Evolutionary conservation across 2,113 vertebrate genomes (phyloP).

Genomic region (Limnothrissa miodon): DNA sequence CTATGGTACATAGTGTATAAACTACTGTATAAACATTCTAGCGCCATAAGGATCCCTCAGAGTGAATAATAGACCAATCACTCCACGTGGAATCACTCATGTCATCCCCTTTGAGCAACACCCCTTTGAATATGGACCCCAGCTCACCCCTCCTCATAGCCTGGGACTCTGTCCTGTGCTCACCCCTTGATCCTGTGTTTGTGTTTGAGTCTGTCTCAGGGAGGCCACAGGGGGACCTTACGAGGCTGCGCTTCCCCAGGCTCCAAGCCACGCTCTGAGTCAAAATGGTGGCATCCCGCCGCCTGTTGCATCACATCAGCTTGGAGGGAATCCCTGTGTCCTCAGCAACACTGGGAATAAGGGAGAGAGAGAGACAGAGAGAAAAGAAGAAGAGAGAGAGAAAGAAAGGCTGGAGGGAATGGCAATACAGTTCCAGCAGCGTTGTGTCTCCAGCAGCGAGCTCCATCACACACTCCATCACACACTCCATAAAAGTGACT

Average conservation of each 20-base stretch:
- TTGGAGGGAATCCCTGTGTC: constrained; percentile 28
- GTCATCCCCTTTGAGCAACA: background rate
- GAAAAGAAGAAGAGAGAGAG: background rate
- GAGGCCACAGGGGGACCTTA: background rate
- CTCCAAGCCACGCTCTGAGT: constrained; percentile 41
- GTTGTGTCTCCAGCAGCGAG: background rate
- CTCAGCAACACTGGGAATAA: background rate
- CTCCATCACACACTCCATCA: background rate
- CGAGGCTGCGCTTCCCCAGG: constrained; percentile 17
- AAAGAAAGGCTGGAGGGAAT: constrained; percentile 27
- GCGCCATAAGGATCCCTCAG: too few relatives aligned
- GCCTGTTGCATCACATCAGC: constrained; percentile 12
- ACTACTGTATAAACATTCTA: too few relatives aligned
- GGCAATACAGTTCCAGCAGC: background rate
- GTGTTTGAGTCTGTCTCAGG: background rate
- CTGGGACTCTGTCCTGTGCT: background rate
- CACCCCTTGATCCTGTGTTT: background rate
- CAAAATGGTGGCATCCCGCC: constrained; percentile 33
- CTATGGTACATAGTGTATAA: too few relatives aligned
- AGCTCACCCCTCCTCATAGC: background rate
- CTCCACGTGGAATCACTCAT: too few relatives aligned
- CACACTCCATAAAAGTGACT: background rate
- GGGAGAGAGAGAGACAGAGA: background rate
- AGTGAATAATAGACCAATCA: too few relatives aligned
- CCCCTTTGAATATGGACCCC: background rate